Evolutionary conservation across 2,888 invertebrate genomes (phyloP).

Genomic region (Malthinus flaveolus): DNA sequence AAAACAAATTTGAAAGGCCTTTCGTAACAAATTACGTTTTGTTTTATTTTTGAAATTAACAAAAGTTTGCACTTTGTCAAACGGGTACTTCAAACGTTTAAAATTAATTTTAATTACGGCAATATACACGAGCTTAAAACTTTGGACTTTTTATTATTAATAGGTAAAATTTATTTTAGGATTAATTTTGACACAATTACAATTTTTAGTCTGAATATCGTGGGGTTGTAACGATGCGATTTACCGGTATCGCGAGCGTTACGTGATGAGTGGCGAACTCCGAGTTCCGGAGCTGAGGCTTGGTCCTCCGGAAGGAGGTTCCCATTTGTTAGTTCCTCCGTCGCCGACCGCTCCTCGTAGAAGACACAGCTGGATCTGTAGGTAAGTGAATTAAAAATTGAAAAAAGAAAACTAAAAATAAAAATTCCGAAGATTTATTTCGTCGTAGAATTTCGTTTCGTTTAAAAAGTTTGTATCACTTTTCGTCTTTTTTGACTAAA

Average conservation of each 20-base stretch:
- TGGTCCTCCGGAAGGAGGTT: conserved; percentile 59
- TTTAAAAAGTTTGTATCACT: no score
- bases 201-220: conserved; percentile 12
- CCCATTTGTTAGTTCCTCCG: conserved; percentile 54
- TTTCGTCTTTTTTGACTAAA: no score
- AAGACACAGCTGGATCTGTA: conserved; percentile 77
- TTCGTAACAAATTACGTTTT: no score
- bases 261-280: conserved; percentile 60
- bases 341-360: conserved; percentile 61
- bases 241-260: conserved; percentile 12
- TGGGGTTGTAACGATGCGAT: conserved; percentile 22
- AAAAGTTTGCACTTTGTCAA: no score
- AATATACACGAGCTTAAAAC: conserved; percentile 15
- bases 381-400: conserved; percentile 59
- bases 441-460: no score
- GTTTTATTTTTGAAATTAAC: no score
- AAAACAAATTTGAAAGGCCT: no score
- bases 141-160: conserved; percentile 5
- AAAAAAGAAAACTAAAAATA: no score
- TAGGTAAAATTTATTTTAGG: conserved; percentile 24
- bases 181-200: conserved; percentile 20
- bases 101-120: conserved; percentile 6
- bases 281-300: conserved; percentile 72
- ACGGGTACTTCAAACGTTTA: not conserved
- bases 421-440: no score